A percentile compares a stretch with the other conserved stretches of the same genome.
Conservation (phyloP, 2,797 vertebrate genomes). For the Poecile montanus region DNA sequence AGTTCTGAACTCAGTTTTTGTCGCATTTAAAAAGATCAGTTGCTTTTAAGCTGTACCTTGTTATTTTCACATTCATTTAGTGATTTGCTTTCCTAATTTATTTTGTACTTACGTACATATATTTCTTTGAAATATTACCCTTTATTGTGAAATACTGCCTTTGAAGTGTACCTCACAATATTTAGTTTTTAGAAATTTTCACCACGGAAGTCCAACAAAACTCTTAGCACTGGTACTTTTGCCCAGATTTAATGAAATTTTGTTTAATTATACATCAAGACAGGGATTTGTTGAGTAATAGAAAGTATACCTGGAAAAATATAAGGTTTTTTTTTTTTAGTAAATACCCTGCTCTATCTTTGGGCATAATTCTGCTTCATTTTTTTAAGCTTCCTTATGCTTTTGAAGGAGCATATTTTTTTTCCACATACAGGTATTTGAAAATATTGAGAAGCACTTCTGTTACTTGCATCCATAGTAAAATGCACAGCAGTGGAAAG, state of each 20-base stretch:
- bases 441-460: not conserved
- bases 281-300: not conserved
- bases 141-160: not conserved
- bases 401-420: not conserved
- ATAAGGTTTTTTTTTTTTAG: not conserved
- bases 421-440: not conserved
- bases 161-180: not conserved
- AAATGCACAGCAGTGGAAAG: not conserved
- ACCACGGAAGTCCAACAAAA: not conserved
- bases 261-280: not conserved
- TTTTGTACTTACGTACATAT: not conserved
- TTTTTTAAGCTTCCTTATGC: not conserved
- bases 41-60: not conserved
- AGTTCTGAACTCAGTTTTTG: not conserved
- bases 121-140: not conserved
- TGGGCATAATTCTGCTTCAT: not conserved
- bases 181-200: not conserved
- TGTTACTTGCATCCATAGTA: not conserved
- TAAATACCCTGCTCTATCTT: not conserved
- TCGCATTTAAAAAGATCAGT: not conserved
- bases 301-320: not conserved
- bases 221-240: not conserved
- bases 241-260: not conserved
- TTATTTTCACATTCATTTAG: not conserved
- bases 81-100: not conserved